A percentile compares a stretch with the other conserved stretches of the same genome.
These are phyloP conservation scores for Pseudorasbora parva DNA, from an alignment of 2,113 vertebrate species.

Conservation along the genomic window DNA sequence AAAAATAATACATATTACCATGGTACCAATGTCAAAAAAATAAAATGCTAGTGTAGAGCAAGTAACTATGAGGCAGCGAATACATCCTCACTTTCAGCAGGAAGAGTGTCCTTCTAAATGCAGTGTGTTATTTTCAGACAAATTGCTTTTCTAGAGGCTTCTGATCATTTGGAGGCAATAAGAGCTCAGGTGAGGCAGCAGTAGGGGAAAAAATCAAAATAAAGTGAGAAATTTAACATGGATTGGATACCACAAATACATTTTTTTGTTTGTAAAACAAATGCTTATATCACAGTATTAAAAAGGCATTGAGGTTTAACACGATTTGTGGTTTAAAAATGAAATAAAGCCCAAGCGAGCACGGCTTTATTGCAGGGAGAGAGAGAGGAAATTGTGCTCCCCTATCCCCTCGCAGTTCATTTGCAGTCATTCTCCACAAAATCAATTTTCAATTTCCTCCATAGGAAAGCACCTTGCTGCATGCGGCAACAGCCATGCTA, in stretches of 20 bases:
- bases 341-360: conserved; percentile 24
- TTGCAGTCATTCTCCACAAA: conserved; percentile 37
- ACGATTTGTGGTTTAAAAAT: conserved; percentile 38
- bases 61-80: background rate
- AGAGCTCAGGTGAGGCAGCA: background rate
- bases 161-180: background rate
- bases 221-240: conserved; percentile 13
- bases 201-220: rapidly evolving
- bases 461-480: conserved; percentile 28
- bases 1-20: background rate
- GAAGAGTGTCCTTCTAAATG: background rate
- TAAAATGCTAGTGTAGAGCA: background rate
- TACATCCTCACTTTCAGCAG: background rate
- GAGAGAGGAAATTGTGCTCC: conserved; percentile 35
- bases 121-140: background rate
- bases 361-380: conserved; percentile 31
- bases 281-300: conserved; percentile 33
- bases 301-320: conserved; percentile 23
- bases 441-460: conserved; percentile 48
- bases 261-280: conserved; percentile 38
- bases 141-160: conserved; percentile 1
- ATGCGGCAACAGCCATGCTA: background rate
- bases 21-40: background rate
- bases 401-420: conserved; percentile 14
- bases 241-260: background rate